phyloP scores from a whole-genome alignment of 2,113 vertebrate species.

The Talpa occidentalis region DNA sequence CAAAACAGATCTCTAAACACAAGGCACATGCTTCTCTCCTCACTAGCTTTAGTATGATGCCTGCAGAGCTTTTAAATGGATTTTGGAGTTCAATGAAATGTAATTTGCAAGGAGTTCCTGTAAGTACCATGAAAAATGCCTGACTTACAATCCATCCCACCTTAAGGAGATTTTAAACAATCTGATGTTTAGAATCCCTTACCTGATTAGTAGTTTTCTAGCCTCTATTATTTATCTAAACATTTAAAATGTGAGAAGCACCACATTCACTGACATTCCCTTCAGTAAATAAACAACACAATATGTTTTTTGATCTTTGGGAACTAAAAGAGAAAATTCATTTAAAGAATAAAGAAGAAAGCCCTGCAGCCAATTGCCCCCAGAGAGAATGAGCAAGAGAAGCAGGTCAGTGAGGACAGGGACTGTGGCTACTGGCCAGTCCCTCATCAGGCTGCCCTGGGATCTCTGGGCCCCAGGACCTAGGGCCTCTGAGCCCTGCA shows the following conservation, averaged over 20 bases:
- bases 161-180: not conserved
- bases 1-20: not conserved
- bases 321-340: not conserved
- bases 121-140: not conserved
- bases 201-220: not conserved
- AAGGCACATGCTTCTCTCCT: not conserved
- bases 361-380: not conserved
- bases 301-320: not conserved
- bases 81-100: not conserved
- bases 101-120: not conserved
- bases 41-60: not conserved
- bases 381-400: not conserved
- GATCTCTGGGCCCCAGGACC: too few species aligned
- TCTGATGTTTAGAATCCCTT: not conserved
- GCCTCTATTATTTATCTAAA: not conserved
- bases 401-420: rapidly evolving
- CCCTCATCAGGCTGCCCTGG: too few species aligned
- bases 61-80: not conserved
- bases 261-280: not conserved
- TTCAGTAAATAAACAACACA: not conserved
- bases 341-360: not conserved
- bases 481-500: not conserved
- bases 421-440: too few species aligned
- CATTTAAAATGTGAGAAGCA: not conserved
- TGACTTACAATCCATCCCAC: not conserved